Percentiles rank a stretch among this genome's conserved stretches.
Evolutionary conservation across 2,888 invertebrate genomes (phyloP).

Genomic region (Protula sp.): DNA sequence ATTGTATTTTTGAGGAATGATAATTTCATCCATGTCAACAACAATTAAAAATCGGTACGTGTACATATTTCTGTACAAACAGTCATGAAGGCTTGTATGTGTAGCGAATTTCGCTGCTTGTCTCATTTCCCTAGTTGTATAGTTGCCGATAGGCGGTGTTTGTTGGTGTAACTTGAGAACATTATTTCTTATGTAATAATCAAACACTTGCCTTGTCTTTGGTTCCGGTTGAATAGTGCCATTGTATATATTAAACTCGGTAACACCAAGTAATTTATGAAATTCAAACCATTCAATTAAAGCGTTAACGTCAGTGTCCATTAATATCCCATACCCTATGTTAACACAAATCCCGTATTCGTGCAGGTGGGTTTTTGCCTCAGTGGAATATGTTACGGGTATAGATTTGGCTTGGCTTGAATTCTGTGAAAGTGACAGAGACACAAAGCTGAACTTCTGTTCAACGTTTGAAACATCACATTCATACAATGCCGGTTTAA

Average conservation of each 20-base stretch:
- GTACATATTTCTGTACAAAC: background rate
- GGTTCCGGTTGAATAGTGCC: background rate
- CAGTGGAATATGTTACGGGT: no score
- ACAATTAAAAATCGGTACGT: background rate
- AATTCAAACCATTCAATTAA: background rate
- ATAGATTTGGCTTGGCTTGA: no score
- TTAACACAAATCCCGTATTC: no score
- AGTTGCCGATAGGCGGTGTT: background rate
- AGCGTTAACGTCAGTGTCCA: no score
- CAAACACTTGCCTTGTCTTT: background rate
- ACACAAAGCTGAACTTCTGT: no score
- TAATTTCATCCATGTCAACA: background rate
- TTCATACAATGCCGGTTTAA: no score
- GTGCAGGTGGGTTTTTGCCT: no score
- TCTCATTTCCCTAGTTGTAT: background rate
- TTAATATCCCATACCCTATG: no score
- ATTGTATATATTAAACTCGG: background rate
- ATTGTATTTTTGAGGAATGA: no score
- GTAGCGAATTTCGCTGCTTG: background rate
- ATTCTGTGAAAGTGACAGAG: no score
- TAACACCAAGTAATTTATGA: background rate
- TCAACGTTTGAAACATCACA: no score
- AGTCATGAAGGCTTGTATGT: background rate
- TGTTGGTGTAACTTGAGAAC: background rate
- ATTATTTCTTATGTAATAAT: background rate